Base-by-base conservation (phyloP, 2,113 vertebrate genomes). In the Speoplatyrhinus poulsoni region DNA sequence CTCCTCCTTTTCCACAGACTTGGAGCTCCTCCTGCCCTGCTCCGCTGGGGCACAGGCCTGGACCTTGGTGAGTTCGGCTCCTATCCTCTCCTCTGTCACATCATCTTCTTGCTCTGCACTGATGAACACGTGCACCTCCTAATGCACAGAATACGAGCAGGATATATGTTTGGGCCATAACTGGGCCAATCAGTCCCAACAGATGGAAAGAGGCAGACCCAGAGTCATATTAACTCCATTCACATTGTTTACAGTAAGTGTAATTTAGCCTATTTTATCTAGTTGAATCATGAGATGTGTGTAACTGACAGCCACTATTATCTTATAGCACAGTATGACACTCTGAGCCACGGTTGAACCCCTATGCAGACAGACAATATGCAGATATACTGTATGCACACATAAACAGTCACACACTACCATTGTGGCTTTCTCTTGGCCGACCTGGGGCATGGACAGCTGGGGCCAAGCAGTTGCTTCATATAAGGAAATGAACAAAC, bases 61-160 rank as follows among this genome's bases (percentile, higher is more conserved):
- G 49, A 85, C 70, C 63, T 90, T 91, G 62, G 70, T 79, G 70
- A 93, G 62, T 57, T 90, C 85, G 6, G 79, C 83, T 50, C 15
- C 72, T 62, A 94, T 81, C 70, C 62, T 79, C 78, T 93, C 92
- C 65, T 91, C 89, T 11, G 89, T 91, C 82, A 94, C 81, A n/a
- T 94, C 91, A 12, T 92, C 91, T 19, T 76, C 65, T 52, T 80
- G 86, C 54, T 89, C 86, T 53, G 91, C 93, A 56, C 65, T 85
- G 58, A 94, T 75, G 60, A 93, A 91, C 15, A 79, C 80, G 26
- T 91, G 85, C 3, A 87, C 91, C 77, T 94, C 93, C 93, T 94
- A 70, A 75, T 81, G 79, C 48, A 82, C 3, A 62, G 26, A 82
- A 66, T 60, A 19, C 11, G 65, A 46, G 48, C 58, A 17, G 13